Evolutionary conservation across 2,113 vertebrate species (phyloP).

Genomic region (Pedionomus torquatus): DNA sequence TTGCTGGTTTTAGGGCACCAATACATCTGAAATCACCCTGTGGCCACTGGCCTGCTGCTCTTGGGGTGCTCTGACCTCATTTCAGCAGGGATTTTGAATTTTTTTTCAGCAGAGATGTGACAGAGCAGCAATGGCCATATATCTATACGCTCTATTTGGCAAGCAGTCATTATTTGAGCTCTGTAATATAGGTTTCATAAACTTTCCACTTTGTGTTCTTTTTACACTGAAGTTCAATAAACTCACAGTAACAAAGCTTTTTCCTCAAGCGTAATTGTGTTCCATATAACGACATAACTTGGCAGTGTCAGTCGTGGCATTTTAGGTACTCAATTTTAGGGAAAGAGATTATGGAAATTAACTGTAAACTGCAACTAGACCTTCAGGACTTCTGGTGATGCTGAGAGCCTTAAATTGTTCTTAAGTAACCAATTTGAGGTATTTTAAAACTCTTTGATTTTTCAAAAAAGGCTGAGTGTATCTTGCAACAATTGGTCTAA

Average conservation of each 20-base stretch:
- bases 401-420: background rate
- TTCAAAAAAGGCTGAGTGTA: background rate
- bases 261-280: background rate
- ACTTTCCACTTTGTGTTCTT: background rate
- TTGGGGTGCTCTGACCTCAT: background rate
- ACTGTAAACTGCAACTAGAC: background rate
- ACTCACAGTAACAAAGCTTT: background rate
- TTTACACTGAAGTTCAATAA: background rate
- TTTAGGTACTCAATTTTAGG: background rate
- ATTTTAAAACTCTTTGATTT: background rate
- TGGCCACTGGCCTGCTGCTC: no score
- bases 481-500: background rate
- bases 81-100: background rate
- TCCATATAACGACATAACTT: background rate
- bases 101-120: background rate
- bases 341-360: background rate
- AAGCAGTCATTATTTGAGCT: background rate
- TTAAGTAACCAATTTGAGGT: background rate
- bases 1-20: no score
- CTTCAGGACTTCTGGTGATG: background rate
- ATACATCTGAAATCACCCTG: rapidly evolving
- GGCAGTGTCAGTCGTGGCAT: background rate
- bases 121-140: background rate
- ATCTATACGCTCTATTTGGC: background rate
- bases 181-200: background rate